These are phyloP conservation scores for Centropristis striata DNA, from an alignment of 2,113 vertebrate species.

Conservation along the genomic window DNA sequence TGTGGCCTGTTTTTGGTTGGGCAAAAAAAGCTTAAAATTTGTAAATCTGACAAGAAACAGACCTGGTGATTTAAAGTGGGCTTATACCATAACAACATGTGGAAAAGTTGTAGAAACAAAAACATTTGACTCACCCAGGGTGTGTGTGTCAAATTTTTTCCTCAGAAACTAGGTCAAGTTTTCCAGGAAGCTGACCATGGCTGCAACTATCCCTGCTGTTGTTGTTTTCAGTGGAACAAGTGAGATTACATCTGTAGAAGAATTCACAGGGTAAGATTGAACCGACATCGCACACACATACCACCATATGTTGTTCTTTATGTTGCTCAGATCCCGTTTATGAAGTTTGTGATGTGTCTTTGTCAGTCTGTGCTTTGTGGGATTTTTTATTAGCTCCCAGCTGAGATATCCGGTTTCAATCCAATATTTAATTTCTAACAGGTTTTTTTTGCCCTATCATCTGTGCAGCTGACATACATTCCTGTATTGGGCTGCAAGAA, in stretches of 20 bases:
- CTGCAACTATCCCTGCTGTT: fast-evolving
- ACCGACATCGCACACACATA: not conserved
- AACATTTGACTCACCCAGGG: not conserved
- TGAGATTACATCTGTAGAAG: fast-evolving
- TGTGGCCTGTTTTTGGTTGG: not conserved
- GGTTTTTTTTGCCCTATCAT: not conserved
- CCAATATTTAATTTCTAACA: not conserved
- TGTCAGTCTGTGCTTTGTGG: not conserved
- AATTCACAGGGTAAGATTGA: conserved; percentile 5
- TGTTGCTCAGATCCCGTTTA: not conserved
- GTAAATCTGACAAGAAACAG: not conserved
- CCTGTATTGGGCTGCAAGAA: not conserved
- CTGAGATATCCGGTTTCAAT: not conserved
- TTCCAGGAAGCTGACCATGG: conserved; percentile 7
- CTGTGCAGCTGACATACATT: not conserved
- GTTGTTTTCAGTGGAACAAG: not conserved
- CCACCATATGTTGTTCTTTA: not conserved
- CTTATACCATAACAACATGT: no score
- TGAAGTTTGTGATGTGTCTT: not conserved
- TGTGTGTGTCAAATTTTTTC: not conserved
- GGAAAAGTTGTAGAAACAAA: no score
- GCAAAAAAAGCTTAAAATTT: not conserved
- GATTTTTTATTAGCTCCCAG: not conserved
- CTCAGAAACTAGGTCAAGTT: not conserved
- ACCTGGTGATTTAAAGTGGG: no score